Evolutionary conservation across 2,888 invertebrate genomes (phyloP).

Genomic region (Mystacides longicornis): DNA sequence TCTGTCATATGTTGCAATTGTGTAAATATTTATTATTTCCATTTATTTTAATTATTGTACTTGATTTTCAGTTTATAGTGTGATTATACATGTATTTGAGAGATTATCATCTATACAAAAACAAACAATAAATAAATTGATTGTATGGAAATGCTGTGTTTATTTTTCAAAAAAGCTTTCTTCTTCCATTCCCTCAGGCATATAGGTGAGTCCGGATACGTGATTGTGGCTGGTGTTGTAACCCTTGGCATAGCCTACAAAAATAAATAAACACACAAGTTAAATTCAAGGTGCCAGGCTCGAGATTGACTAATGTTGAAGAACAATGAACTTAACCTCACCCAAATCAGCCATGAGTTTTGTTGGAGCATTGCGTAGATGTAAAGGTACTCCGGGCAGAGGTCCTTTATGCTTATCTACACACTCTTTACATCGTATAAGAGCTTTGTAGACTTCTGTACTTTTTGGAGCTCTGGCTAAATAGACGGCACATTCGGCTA

Average conservation of each 20-base stretch:
- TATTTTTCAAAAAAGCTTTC: constrained; percentile 47
- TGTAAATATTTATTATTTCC: constrained; percentile 14
- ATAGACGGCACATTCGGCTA: constrained; percentile 72
- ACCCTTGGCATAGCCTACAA: constrained; percentile 56
- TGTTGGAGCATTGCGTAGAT: constrained; percentile 74
- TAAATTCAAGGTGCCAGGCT: neutral
- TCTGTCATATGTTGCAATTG: constrained; percentile 9
- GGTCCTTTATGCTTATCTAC: constrained; percentile 58
- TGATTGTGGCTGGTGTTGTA: constrained; percentile 52
- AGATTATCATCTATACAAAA: constrained; percentile 20
- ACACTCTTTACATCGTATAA: constrained; percentile 52
- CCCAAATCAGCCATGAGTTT: constrained; percentile 69
- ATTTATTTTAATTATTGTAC: constrained; percentile 16
- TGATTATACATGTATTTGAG: constrained; percentile 24
- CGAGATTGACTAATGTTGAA: neutral
- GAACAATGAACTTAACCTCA: constrained; percentile 26
- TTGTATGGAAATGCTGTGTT: neutral
- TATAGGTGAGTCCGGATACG: constrained; percentile 51
- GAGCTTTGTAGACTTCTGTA: constrained; percentile 51
- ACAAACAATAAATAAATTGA: constrained; percentile 16
- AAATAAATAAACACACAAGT: too few relatives aligned
- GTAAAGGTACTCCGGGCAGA: constrained; percentile 67
- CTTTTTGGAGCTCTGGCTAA: constrained; percentile 73
- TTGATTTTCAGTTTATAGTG: constrained; percentile 16
- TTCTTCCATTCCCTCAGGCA: constrained; percentile 61